Base-by-base conservation (phyloP, 2,888 invertebrate genomes). In the Drosophila siamana region DNA sequence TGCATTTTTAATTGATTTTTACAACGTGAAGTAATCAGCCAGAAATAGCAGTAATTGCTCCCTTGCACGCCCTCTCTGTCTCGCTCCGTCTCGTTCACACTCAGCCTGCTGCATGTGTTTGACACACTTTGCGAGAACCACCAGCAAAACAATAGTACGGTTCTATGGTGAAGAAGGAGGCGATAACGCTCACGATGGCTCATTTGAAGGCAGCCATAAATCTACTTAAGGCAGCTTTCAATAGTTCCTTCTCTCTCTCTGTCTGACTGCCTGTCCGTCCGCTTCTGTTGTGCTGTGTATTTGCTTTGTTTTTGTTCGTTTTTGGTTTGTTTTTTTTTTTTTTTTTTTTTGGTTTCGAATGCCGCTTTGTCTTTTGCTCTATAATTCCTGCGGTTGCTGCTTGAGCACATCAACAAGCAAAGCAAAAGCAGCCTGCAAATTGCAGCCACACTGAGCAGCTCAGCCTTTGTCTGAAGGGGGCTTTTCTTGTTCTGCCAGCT, bases 1-100 rank as follows among this genome's bases (percentile, higher is more conserved):
- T 84, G 83, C 63, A 84, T 84, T 84, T 84, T 84, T 86, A 88
- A 88, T 84, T 84, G 88, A 84, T 86, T 84, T 67, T 78, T 73
- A 82, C 83, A 83, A 86, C 88, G 79, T 88, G 84, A 85, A 88
- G 84, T 88, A 85, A 85, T 88, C 84, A 80, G 72, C 75, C 84
- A 77, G 76, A 83, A 83, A 85, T 88, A 88, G 86, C 85, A 72
- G 81, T 88, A 85, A 85, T 85, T 85, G 84, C 88, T 64, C 33
- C 22, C 24, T 19, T 40, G 19, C 19, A 40, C 43, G 28, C 24
- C 47, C 40, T 28, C 60, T 47, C 46, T 62, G 15, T 48, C 48
- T 26, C n/a, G 5, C 43, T 19, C 15, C 3, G 22, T 63, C 51
- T 51, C 13, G 16, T 19, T 28, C 30, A 16, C 28, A 28, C 15